Base-by-base conservation (phyloP, 2,113 vertebrate species). In the Sturnus vulgaris region DNA sequence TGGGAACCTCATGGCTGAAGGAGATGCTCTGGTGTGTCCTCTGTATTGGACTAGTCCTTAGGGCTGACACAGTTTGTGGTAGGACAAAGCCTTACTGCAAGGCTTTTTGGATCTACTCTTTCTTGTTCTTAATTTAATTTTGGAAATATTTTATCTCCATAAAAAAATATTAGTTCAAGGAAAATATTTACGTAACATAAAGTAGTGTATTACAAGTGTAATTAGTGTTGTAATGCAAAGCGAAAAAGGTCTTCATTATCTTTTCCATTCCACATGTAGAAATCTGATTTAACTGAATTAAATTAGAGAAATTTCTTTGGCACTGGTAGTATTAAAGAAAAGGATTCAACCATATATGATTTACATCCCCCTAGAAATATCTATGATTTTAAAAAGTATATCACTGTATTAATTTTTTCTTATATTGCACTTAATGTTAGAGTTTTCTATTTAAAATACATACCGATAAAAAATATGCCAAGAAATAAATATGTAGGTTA, bases 41-140 rank as follows among this genome's bases (percentile, higher is more conserved):
- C 0, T 7, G 0, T 8, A 12, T 9, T 6, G 53, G n/a, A 46
- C 28, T 2, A 11, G n/a, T n/a, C 56, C 33, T 61, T 20, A 16
- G 22, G 23, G 31, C 18, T 70, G 8, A 79, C 13, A 19, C 33
- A 20, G 12, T 5, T 47, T 50, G 18, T 1, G 1, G 10, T 3
- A 80, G 23, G 10, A 37, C 72, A 86, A 69, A 76, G 19, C 31
- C 28, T 46, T 35, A 37, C 44, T 40, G 11, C 8, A 33, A 75
- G 24, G 25, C 8, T 69, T 92, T 52, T 76, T 75, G 30, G 18
- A 82, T 57, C 46, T 42, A 23, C 9, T 49, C n/a, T 57, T 57
- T 9, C 2, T 7, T 49, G 7, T 5, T 82, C n/a, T 72, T 49
- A 60, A 71, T 65, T 64, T 35, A 76, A 69, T 27, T 44, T 11